Base-by-base conservation (phyloP, 2,797 vertebrate genomes). In the Melanotaenia trifasciata region DNA sequence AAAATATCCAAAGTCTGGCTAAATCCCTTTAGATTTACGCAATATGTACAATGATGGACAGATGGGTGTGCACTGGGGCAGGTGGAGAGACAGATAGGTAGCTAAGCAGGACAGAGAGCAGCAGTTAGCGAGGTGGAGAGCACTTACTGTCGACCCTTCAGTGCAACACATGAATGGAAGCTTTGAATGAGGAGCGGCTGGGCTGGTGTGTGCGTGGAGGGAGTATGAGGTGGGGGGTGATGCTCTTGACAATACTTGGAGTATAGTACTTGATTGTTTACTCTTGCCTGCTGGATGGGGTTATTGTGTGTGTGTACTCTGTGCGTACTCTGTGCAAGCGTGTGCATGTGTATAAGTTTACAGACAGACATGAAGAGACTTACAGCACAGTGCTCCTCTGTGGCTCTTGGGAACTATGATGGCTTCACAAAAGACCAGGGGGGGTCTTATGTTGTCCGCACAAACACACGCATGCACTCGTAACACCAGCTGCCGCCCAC, bases 81-180 rank as follows among this genome's bases (percentile, higher is more conserved):
- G 85, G 70, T 78, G 69, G 80, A 77, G 40, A 61, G 57, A 70
- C 57, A 79, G 77, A 50, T 64, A 83, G 81, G 76, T 82, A 87
- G 67, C 28, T 63, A 61, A 70, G 20, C 82, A 74, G 75, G 80
- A 83, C 53, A 59, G 74, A 74, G 72, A 88, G 80, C 94, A 94
- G 93, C 91, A 90, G 93, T 94, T 93, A 87, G 90, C 94, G 92
- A 94, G 86, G 79, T 94, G 85, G 83, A 95, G 94, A 89, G 90
- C 92, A 84, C 93, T 95, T 86, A 87, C 74, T 92, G 91, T 91
- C 83, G 73, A 78, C 78, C 80, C 91, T 85, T 91, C 82, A 91
- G 80, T 87, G 77, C 82, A 68, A 76, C 80, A 80, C 80, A 87
- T 93, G 90, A 93, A 92, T 93, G 84, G 84, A 83, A 60, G 67